Conservation (phyloP, 1,140 invertebrate genomes). For the Hetaerina americana region DNA sequence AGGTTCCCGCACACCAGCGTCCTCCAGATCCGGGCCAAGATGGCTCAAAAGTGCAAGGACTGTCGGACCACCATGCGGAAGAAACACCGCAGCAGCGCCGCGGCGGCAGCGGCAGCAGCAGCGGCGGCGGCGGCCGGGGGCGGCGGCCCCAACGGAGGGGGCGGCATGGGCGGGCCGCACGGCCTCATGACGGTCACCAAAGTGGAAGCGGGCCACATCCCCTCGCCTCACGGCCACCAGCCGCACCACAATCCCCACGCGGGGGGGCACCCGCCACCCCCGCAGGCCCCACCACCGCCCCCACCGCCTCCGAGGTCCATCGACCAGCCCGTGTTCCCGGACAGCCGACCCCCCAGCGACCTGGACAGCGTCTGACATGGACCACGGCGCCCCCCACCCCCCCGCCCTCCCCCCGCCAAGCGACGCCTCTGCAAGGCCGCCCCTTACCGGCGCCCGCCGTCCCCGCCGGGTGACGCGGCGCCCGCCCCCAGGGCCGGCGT, state of each 20-base stretch:
- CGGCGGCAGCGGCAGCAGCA: neutral
- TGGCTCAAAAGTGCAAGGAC: slow-evolving; percentile 6
- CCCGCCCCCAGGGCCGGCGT: neutral
- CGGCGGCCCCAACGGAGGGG: neutral
- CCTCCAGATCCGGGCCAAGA: slow-evolving; percentile 4
- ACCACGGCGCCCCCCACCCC: no score
- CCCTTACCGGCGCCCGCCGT: neutral
- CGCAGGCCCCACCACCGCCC: neutral
- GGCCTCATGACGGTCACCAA: neutral
- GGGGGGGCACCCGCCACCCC: slow-evolving; percentile 15
- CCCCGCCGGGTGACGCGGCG: neutral
- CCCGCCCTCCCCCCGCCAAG: neutral
- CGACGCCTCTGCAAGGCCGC: no score
- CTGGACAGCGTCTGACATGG: neutral
- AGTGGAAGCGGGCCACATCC: neutral
- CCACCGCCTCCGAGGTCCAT: neutral
- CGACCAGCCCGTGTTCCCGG: neutral
- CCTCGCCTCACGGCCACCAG: slow-evolving; percentile 1
- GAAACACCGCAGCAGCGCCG: neutral
- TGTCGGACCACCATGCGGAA: slow-evolving; percentile 4
- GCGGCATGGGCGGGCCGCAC: neutral
- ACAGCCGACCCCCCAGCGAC: neutral
- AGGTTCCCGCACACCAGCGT: slow-evolving; percentile 3
- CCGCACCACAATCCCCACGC: slow-evolving; percentile 7
- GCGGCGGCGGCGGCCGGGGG: neutral